Evolutionary conservation across 2,888 invertebrate species (phyloP), one percentile per base, ranked within the genome.

Genomic region (Elysia crispata): DNA sequence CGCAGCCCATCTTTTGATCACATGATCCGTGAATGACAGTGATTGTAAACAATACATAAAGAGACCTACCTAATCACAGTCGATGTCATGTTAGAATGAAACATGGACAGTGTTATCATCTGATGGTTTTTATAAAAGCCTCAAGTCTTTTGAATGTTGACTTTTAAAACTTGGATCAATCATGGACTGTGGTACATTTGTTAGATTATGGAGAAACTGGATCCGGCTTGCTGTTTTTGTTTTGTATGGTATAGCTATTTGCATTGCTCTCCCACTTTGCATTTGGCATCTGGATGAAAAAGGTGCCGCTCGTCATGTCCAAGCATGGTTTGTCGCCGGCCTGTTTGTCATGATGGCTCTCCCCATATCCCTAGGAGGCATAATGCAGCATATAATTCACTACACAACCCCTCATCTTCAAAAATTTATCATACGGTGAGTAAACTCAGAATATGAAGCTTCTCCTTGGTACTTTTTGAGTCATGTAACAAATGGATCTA

Each of bases 331-430:
- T 85, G 95, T 97, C 80, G 97, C 96, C 13, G 97, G 97, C 5
- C 94, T 97, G n/a, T 98, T 98, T 93, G 97, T 97, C 30, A 94
- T 97, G 84, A 93, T 97, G 80, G 96, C 98, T 0, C 93, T 98
- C 73, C 98, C 98, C 0, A 95, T 98, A 83, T 97, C 98, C 67
- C 94, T 98, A 87, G 98, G 97, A 96, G 97, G 97, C 93, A 98
- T 98, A 88, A 95, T 96, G 69, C 97, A 97, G 92, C 98, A 98
- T 93, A 95, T 98, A 90, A 95, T 97, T 79, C 96, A 98, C 92
- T 98, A 97, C 90, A 97, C 96, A 0, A 96, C 97, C 90, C 98
- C 98, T 23, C 95, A 95, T 86, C 93, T 98, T 86, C 98, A 98
- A 90, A 97, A 97, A 92, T 96, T 97, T 92, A 97, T 98, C 83